Evolutionary conservation across 2,113 vertebrate genomes (phyloP).

Genomic region (Furnarius figulus): DNA sequence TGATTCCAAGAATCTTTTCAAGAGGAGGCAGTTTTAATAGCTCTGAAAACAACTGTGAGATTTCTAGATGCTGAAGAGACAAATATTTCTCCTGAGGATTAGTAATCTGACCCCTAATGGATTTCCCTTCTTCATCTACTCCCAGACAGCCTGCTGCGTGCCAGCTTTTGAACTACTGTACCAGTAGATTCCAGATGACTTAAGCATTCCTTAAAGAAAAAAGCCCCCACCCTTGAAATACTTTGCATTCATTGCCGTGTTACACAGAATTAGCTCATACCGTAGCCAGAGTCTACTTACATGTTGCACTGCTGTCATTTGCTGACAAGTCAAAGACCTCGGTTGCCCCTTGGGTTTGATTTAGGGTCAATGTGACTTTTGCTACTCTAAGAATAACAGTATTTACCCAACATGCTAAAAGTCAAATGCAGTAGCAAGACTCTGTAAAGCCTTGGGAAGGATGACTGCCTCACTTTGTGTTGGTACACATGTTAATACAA

Average conservation of each 20-base stretch:
- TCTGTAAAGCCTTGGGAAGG: not conserved
- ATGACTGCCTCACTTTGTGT: not conserved
- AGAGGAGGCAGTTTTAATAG: not conserved
- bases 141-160: not conserved
- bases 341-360: not conserved
- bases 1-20: not conserved
- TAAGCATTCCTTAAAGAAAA: not conserved
- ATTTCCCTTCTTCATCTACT: not conserved
- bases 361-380: not conserved
- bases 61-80: not conserved
- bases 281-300: not conserved
- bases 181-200: not conserved
- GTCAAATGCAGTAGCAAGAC: not conserved
- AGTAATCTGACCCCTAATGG: not conserved
- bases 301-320: not conserved
- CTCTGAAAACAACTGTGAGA: not conserved
- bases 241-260: not conserved
- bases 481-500: not conserved
- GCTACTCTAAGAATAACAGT: not conserved
- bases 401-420: not conserved
- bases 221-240: not conserved
- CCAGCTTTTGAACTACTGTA: not conserved
- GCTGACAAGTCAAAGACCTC: not conserved
- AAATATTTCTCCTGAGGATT: not conserved
- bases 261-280: not conserved